These are phyloP conservation scores for Ctenomys sociabilis DNA, from an alignment of 2,113 vertebrate genomes.

Conservation along the genomic window DNA sequence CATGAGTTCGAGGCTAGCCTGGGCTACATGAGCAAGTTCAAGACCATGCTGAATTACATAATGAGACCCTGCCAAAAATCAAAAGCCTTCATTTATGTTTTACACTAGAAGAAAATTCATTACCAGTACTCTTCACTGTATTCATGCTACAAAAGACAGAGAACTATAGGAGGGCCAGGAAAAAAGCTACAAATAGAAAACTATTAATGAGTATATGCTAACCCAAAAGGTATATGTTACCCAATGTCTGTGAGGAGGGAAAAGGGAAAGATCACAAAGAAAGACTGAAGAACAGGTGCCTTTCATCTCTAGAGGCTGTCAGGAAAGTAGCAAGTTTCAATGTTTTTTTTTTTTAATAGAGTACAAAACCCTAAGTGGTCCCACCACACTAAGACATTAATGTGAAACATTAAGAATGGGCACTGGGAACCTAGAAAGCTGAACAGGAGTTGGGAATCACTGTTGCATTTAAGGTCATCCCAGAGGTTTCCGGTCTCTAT, in stretches of 20 bases:
- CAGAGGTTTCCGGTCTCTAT: not conserved
- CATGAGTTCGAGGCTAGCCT: too few species aligned
- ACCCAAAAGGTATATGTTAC: not conserved
- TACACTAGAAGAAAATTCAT: not conserved
- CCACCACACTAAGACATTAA: not conserved
- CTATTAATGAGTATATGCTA: not conserved
- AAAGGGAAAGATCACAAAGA: constrained; percentile 30
- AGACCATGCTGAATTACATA: too few species aligned
- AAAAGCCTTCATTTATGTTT: not conserved
- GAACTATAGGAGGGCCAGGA: not conserved
- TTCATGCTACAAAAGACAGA: not conserved
- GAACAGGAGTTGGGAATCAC: not conserved
- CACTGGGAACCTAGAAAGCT: not conserved
- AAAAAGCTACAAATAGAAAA: not conserved
- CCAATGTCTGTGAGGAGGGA: not conserved
- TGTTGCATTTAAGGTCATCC: not conserved
- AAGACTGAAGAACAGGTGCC: not conserved
- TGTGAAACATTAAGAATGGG: not conserved
- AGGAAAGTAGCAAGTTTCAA: constrained; percentile 4
- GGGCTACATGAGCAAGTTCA: too few species aligned
- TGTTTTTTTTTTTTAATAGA: not conserved
- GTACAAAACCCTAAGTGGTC: not conserved
- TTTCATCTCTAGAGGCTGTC: constrained; percentile 3
- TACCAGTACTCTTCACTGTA: not conserved
- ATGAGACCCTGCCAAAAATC: too few species aligned